Evolutionary conservation across 2,888 invertebrate genomes (phyloP).

Genomic region (Hedychridium roseum): DNA sequence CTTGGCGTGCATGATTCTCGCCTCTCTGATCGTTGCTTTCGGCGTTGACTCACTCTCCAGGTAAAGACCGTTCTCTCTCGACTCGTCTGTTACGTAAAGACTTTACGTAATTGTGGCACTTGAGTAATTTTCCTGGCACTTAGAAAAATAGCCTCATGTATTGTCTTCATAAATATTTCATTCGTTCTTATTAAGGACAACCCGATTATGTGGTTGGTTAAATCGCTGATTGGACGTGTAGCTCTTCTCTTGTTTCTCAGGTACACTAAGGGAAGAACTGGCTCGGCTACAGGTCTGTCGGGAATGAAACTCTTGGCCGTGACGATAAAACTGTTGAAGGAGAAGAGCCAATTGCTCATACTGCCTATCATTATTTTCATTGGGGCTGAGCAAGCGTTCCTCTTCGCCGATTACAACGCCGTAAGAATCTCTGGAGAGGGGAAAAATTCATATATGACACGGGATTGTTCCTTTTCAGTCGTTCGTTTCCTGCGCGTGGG

Average conservation of each 20-base stretch:
- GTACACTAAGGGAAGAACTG: constrained; percentile 69
- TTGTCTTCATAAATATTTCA: too few relatives aligned
- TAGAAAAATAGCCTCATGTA: too few relatives aligned
- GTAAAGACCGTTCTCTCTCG: constrained; percentile 60
- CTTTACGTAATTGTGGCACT: too few relatives aligned
- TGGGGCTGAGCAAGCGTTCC: constrained; percentile 92
- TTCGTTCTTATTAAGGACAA: too few relatives aligned
- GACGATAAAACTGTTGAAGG: constrained; percentile 78
- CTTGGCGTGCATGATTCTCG: constrained; percentile 79
- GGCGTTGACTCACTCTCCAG: constrained; percentile 84
- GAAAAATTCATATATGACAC: background rate
- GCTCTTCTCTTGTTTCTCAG: constrained; percentile 54
- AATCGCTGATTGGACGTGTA: too few relatives aligned
- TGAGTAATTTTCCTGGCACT: too few relatives aligned
- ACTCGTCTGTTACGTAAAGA: too few relatives aligned
- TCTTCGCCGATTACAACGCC: constrained; percentile 84
- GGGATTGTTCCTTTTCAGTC: constrained; percentile 67
- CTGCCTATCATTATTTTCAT: constrained; percentile 93
- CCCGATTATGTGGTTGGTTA: too few relatives aligned
- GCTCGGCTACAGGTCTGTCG: constrained; percentile 70
- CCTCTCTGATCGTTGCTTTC: constrained; percentile 77
- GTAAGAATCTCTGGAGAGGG: constrained; percentile 65
- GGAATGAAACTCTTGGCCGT: constrained; percentile 76
- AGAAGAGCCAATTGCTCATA: constrained; percentile 83
- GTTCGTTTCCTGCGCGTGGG: constrained; percentile 86